A percentile compares a stretch with the other conserved stretches of the same genome.
Evolutionary conservation across 2,113 vertebrate species (phyloP).

Genomic region (Phrynosoma blainvillii): DNA sequence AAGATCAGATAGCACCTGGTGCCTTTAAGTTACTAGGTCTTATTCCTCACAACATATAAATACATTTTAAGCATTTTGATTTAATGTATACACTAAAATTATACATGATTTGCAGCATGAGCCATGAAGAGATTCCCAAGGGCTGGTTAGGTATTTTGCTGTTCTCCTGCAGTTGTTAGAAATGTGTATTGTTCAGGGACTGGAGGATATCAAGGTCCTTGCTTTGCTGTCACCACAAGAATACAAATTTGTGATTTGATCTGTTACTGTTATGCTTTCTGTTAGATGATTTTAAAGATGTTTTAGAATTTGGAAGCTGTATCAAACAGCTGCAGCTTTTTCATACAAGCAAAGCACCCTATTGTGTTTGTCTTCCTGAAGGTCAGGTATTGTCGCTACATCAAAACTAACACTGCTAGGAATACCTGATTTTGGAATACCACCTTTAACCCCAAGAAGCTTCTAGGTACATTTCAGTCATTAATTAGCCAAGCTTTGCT

Average conservation of each 20-base stretch:
- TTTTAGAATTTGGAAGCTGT: neutral
- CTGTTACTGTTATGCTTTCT: neutral
- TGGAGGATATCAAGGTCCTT: neutral
- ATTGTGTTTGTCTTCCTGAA: neutral
- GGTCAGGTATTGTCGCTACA: neutral
- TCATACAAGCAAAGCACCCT: neutral
- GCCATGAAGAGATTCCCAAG: no score
- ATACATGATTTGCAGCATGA: no score
- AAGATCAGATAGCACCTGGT: no score
- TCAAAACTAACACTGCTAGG: neutral
- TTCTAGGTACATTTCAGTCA: neutral
- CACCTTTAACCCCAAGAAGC: neutral
- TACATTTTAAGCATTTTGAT: neutral
- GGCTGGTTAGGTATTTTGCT: neutral
- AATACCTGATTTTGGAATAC: neutral
- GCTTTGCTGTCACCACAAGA: neutral
- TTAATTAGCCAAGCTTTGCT: neutral
- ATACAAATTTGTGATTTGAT: neutral
- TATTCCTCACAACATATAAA: neutral
- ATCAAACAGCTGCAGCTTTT: neutral
- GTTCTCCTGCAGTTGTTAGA: neutral
- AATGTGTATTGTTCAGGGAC: neutral
- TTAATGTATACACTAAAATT: no score
- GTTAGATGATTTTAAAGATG: neutral
- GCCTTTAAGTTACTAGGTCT: neutral